A percentile compares a stretch with the other conserved stretches of the same genome.
Evolutionary conservation across 2,797 vertebrate genomes (phyloP).

Genomic region (Parotocinclus haroldoi): DNA sequence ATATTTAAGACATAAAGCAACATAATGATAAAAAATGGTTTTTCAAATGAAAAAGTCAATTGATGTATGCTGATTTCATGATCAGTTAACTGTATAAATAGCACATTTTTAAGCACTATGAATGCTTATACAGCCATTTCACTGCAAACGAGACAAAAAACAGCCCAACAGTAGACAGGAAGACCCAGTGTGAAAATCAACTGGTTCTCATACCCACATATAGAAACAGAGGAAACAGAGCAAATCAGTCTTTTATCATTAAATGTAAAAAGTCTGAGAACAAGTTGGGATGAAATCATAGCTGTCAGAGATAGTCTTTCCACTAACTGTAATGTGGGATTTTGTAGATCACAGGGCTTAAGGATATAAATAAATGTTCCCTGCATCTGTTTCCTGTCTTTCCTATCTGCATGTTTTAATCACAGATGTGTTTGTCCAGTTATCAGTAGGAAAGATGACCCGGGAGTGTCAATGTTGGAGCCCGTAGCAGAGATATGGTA

Average conservation of each 20-base stretch:
- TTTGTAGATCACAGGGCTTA: neutral
- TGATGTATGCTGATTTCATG: too few relatives aligned
- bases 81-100: too few relatives aligned
- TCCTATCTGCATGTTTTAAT: slow-evolving; percentile 1
- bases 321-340: neutral
- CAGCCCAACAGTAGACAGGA: slow-evolving; percentile 45
- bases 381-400: slow-evolving; percentile 42
- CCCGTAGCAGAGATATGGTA: slow-evolving; percentile 10
- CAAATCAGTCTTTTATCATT: neutral
- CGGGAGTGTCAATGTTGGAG: neutral
- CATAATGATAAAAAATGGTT: too few relatives aligned
- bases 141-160: slow-evolving; percentile 11
- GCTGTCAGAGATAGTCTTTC: neutral
- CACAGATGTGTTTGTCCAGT: slow-evolving; percentile 5
- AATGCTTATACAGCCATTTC: neutral
- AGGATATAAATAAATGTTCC: slow-evolving; percentile 44
- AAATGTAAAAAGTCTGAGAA: too few relatives aligned
- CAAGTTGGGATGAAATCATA: too few relatives aligned
- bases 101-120: too few relatives aligned
- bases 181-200: slow-evolving; percentile 40
- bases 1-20: too few relatives aligned
- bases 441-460: slow-evolving; percentile 17
- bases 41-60: too few relatives aligned
- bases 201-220: neutral
- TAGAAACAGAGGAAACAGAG: neutral